Evolutionary conservation across 2,797 vertebrate genomes (phyloP).

Genomic region (Poeciliopsis infans): DNA sequence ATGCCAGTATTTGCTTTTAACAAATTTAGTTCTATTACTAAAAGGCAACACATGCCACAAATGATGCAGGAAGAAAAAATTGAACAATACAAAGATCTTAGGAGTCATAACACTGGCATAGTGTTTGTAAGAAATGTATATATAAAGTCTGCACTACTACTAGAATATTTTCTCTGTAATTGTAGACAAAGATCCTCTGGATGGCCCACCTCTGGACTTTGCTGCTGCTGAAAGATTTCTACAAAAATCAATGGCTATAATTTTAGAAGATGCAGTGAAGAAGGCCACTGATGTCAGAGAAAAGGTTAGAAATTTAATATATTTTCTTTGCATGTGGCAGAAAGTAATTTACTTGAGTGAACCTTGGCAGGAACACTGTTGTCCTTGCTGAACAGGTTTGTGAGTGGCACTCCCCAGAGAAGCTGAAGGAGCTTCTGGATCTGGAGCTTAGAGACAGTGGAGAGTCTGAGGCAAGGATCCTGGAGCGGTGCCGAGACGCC

Average conservation of each 20-base stretch:
- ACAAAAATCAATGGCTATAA: conserved; percentile 79
- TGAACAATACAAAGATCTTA: background rate
- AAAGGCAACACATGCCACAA: background rate
- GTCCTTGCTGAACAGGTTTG: conserved; percentile 79
- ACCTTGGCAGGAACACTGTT: background rate
- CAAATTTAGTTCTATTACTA: background rate
- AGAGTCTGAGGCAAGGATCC: conserved; percentile 79
- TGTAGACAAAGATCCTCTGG: conserved; percentile 45
- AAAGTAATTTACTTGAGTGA: background rate
- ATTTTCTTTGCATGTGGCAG: background rate
- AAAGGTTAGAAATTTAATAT: conserved; percentile 1
- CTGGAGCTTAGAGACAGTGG: conserved; percentile 83
- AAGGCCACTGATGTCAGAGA: conserved; percentile 78
- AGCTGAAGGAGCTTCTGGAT: conserved; percentile 83
- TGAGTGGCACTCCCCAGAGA: conserved; percentile 84
- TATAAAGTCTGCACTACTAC: background rate
- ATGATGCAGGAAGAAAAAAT: background rate
- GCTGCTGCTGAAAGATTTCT: conserved; percentile 82
- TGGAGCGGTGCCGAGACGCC: conserved; percentile 84
- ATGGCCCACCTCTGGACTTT: conserved; percentile 76
- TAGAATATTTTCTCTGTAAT: background rate
- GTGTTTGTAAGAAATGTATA: too few relatives aligned
- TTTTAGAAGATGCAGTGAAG: conserved; percentile 85
- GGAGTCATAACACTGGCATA: background rate
- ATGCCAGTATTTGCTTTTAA: background rate